Conservation (phyloP, 2,888 invertebrate species). For the Hyles lineata region DNA sequence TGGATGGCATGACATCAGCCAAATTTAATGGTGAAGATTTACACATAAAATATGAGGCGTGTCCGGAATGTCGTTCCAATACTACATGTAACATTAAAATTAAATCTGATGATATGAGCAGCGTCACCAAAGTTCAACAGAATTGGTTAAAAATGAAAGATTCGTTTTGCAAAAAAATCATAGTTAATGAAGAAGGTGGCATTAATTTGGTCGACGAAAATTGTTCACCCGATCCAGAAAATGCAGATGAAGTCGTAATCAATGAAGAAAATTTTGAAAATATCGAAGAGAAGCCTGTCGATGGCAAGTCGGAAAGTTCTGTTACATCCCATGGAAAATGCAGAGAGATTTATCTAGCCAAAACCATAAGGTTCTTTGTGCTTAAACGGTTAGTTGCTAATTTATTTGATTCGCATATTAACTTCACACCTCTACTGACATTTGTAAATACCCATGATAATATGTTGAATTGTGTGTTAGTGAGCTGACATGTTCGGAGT, state of each 20-base stretch:
- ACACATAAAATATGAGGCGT: conserved; percentile 64
- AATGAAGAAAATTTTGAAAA: conserved; percentile 38
- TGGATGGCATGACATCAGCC: conserved; percentile 65
- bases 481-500: conserved; percentile 69
- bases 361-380: conserved; percentile 67
- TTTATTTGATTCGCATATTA: background rate
- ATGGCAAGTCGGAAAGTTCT: conserved; percentile 56
- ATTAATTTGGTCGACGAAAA: conserved; percentile 57
- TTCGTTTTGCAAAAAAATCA: conserved; percentile 65
- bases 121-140: conserved; percentile 50
- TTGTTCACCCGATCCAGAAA: conserved; percentile 45
- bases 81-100: conserved; percentile 67
- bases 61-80: conserved; percentile 60
- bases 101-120: conserved; percentile 49
- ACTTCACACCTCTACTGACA: background rate
- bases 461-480: conserved; percentile 46
- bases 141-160: conserved; percentile 73
- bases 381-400: conserved; percentile 61
- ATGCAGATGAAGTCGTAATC: conserved; percentile 41
- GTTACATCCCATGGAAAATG: conserved; percentile 61
- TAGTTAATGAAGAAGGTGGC: conserved; percentile 69
- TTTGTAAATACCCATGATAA: background rate
- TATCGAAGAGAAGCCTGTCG: conserved; percentile 41
- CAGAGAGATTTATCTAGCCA: conserved; percentile 62
- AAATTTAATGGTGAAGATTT: conserved; percentile 66